Conservation (phyloP, 2,797 vertebrate genomes). For the Takifugu rubripes region DNA sequence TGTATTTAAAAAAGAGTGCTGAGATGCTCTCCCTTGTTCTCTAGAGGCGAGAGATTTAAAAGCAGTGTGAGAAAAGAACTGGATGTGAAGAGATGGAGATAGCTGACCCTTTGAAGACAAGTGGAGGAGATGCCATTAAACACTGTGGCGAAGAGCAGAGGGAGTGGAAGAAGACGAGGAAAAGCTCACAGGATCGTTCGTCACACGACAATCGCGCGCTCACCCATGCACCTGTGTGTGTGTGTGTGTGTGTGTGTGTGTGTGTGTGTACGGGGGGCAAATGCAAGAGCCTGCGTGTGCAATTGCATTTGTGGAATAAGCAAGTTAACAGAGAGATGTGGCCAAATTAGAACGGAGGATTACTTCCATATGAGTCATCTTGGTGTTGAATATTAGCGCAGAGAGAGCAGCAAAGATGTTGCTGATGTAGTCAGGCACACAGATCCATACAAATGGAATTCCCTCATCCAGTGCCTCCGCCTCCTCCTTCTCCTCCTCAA, state of each 20-base stretch:
- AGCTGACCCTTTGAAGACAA: constrained; percentile 45
- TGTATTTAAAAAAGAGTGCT: constrained; percentile 7
- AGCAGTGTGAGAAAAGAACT: constrained; percentile 27
- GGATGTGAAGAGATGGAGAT: constrained; percentile 23
- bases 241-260: neutral
- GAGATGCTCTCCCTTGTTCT: constrained; percentile 16
- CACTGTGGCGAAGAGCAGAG: constrained; percentile 30
- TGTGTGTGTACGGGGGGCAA: neutral
- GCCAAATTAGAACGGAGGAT: neutral
- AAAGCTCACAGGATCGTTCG: constrained; percentile 38
- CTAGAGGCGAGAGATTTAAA: constrained; percentile 26
- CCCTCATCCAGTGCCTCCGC: constrained; percentile 49
- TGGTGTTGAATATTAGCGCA: constrained; percentile 1
- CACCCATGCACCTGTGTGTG: constrained; percentile 19
- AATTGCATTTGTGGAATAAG: constrained; percentile 17
- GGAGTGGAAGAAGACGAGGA: constrained; percentile 19
- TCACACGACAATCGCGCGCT: constrained; percentile 9
- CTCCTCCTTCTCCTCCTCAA: constrained; percentile 42
- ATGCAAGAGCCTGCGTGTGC: constrained; percentile 7
- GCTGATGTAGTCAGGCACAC: constrained; percentile 15
- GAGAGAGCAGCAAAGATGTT: constrained; percentile 3
- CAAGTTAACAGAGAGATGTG: constrained; percentile 4
- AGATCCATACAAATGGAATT: constrained; percentile 60
- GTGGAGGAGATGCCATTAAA: constrained; percentile 50
- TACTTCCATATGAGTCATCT: constrained; percentile 3